Evolutionary conservation across 1,140 invertebrate species (phyloP).

Genomic region (Drosophila equinoxialis): DNA sequence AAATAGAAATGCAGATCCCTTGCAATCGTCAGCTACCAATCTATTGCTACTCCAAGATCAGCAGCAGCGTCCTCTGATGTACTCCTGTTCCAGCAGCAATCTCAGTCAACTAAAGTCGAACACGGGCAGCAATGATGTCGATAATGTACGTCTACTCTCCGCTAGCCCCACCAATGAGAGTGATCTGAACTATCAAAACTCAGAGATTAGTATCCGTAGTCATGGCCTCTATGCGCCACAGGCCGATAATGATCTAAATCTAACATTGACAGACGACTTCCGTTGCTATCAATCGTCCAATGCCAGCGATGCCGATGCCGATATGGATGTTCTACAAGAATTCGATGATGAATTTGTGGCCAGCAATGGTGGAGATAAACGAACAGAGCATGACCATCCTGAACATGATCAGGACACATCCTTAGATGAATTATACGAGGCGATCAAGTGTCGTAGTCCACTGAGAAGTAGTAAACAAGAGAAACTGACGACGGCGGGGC

Average conservation of each 20-base stretch:
- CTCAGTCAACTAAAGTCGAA: constrained; percentile 82
- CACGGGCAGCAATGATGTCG: constrained; percentile 55
- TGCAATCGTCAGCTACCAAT: constrained; percentile 10
- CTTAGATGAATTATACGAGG: constrained; percentile 80
- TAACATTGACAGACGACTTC: constrained; percentile 79
- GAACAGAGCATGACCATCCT: constrained; percentile 34
- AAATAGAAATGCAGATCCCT: not conserved
- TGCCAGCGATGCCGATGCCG: constrained; percentile 76
- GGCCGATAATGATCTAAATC: constrained; percentile 82
- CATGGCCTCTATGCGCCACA: constrained; percentile 86
- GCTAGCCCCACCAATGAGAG: constrained; percentile 85
- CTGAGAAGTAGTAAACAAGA: constrained; percentile 43
- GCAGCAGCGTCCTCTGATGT: constrained; percentile 39
- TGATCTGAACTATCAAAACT: constrained; percentile 86
- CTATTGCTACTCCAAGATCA: constrained; percentile 35
- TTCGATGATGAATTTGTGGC: constrained; percentile 76
- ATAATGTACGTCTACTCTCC: constrained; percentile 51
- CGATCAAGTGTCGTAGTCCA: constrained; percentile 75
- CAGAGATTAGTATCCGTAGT: constrained; percentile 86
- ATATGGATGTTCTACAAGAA: constrained; percentile 70
- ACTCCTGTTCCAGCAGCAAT: constrained; percentile 65
- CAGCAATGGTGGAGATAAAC: constrained; percentile 23
- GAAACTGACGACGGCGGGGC: not conserved
- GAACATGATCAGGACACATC: constrained; percentile 66
- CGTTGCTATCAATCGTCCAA: constrained; percentile 82